Evolutionary conservation across 2,797 vertebrate genomes (phyloP).

Genomic region (Macroramphosus scolopax): DNA sequence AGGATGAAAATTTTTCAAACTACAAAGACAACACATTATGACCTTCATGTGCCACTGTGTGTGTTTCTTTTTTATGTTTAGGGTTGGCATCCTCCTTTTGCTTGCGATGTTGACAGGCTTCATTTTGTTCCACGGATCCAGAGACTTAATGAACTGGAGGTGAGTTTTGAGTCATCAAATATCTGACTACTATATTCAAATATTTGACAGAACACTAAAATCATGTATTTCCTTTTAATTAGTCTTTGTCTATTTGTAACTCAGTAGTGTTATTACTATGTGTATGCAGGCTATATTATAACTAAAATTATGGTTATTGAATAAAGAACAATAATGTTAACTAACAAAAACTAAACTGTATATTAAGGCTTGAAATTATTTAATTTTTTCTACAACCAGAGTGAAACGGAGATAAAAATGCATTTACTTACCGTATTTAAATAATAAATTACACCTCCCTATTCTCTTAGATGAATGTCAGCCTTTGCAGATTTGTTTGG

Average conservation of each 20-base stretch:
- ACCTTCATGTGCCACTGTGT: slow-evolving; percentile 37
- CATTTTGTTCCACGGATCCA: slow-evolving; percentile 98
- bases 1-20: not conserved
- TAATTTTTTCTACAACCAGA: not conserved
- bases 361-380: too few species aligned
- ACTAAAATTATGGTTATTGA: not conserved
- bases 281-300: not conserved
- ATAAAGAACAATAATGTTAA: too few species aligned
- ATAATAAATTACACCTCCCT: not conserved
- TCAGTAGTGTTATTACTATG: not conserved
- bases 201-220: too few species aligned
- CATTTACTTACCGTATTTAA: too few species aligned
- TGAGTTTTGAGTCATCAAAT: slow-evolving; percentile 61
- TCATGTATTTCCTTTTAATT: too few species aligned
- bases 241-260: too few species aligned
- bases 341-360: too few species aligned
- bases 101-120: slow-evolving; percentile 95
- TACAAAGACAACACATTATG: not conserved
- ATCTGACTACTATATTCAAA: slow-evolving; percentile 2
- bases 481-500: not conserved
- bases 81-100: slow-evolving; percentile 98
- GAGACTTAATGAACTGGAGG: slow-evolving; percentile 97
- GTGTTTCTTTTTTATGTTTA: slow-evolving; percentile 57
- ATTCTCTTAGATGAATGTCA: not conserved
- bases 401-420: too few species aligned